These are phyloP conservation scores for Carterocephalus palaemon DNA, from an alignment of 2,888 invertebrate species.

Conservation along the genomic window DNA sequence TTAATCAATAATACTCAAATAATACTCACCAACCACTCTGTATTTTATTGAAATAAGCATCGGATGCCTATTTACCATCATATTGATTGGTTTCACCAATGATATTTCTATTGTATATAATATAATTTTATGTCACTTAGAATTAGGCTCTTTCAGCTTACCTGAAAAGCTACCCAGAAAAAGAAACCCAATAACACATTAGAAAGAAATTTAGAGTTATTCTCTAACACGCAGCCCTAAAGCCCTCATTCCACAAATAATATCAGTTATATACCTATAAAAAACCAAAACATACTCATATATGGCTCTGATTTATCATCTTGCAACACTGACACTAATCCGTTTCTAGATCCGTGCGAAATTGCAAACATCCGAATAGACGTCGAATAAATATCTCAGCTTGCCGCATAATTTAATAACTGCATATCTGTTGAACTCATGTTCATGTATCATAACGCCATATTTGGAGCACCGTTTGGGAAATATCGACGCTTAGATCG, in stretches of 20 bases:
- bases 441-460: conserved; percentile 18
- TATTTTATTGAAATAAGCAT: no score
- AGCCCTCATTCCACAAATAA: conserved; percentile 3
- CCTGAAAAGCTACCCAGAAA: no score
- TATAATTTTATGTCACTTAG: no score
- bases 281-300: conserved; percentile 13
- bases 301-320: conserved; percentile 15
- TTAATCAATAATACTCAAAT: no score
- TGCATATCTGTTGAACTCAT: conserved; percentile 5
- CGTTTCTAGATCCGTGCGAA: conserved; percentile 14
- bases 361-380: conserved; percentile 17
- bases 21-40: no score
- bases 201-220: neutral
- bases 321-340: conserved; percentile 22
- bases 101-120: no score
- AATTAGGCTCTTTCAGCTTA: no score
- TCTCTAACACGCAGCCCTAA: no score
- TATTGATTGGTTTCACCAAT: no score
- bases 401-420: conserved; percentile 15
- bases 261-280: conserved; percentile 6
- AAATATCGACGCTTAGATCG: neutral
- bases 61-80: no score
- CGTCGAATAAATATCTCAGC: conserved; percentile 9
- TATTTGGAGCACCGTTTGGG: conserved; percentile 1
- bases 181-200: no score